These are phyloP conservation scores for Chrysolina americana DNA, from an alignment of 2,888 invertebrate species.

Conservation along the genomic window DNA sequence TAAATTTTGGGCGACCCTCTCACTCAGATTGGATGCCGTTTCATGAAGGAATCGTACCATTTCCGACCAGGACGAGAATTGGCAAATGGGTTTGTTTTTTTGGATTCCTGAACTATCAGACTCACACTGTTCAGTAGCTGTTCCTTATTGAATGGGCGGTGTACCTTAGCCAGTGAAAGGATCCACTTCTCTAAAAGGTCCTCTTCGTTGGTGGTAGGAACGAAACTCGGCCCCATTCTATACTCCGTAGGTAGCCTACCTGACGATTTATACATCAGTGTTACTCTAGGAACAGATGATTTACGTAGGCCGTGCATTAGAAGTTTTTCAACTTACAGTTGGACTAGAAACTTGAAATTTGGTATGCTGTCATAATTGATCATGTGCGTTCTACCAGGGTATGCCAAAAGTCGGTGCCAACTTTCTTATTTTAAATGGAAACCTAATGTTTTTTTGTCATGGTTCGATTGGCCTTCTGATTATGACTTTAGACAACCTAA, in stretches of 20 bases:
- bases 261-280: background rate
- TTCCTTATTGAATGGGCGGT: constrained; percentile 32
- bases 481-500: no score
- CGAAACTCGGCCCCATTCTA: constrained; percentile 29
- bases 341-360: no score
- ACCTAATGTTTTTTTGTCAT: no score
- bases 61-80: constrained; percentile 22
- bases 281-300: constrained; percentile 20
- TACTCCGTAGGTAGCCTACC: constrained; percentile 29
- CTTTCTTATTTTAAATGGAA: no score
- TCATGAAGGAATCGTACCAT: constrained; percentile 23
- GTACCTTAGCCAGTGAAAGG: constrained; percentile 30
- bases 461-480: no score
- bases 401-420: no score
- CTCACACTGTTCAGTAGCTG: constrained; percentile 33
- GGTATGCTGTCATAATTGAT: no score
- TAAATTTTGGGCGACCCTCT: constrained; percentile 26
- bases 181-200: constrained; percentile 26
- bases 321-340: no score
- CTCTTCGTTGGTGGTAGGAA: constrained; percentile 30
- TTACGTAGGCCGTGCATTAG: no score
- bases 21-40: constrained; percentile 19
- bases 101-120: constrained; percentile 24
- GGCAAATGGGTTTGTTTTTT: constrained; percentile 10
- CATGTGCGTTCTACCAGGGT: no score